A percentile compares a stretch with the other conserved stretches of the same genome.
These are phyloP conservation scores for Sapayoa aenigma DNA, from an alignment of 2,113 vertebrate genomes.

Conservation along the genomic window DNA sequence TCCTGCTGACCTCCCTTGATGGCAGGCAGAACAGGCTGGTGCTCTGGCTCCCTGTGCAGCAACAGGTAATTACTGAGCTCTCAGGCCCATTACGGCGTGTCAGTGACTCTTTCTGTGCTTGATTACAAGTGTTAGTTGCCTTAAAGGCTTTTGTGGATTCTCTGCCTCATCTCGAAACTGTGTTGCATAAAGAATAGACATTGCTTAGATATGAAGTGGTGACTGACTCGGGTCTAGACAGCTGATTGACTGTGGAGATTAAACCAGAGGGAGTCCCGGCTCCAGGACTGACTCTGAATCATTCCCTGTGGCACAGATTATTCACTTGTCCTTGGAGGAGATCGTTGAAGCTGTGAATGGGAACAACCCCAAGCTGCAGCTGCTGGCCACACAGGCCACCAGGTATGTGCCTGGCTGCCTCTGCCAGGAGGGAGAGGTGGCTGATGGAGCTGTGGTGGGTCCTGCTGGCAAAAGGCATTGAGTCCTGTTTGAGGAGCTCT, in stretches of 20 bases:
- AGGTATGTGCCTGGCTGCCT: constrained; percentile 70
- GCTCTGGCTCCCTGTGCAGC: neutral
- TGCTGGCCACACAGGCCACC: constrained; percentile 81
- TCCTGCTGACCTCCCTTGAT: neutral
- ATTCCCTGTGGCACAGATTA: constrained; percentile 65
- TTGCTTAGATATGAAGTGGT: constrained; percentile 24
- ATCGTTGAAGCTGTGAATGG: constrained; percentile 76
- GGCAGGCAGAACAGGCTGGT: constrained; percentile 38
- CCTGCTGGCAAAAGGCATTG: neutral
- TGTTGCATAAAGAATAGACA: constrained; percentile 17
- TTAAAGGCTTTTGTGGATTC: constrained; percentile 40
- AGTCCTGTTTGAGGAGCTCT: neutral
- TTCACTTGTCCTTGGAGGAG: constrained; percentile 68
- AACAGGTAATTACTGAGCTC: constrained; percentile 12
- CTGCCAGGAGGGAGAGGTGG: neutral
- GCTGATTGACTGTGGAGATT: constrained; percentile 2
- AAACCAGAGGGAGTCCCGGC: neutral
- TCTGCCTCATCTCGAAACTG: constrained; percentile 45
- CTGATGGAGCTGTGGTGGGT: neutral
- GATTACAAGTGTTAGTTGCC: constrained; percentile 35
- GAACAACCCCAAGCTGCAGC: constrained; percentile 62
- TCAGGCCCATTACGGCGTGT: neutral
- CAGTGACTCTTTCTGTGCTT: neutral
- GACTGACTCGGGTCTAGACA: constrained; percentile 40
- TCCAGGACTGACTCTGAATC: neutral